Evolutionary conservation across 2,888 invertebrate species (phyloP).

Genomic region (Agrochola lota): DNA sequence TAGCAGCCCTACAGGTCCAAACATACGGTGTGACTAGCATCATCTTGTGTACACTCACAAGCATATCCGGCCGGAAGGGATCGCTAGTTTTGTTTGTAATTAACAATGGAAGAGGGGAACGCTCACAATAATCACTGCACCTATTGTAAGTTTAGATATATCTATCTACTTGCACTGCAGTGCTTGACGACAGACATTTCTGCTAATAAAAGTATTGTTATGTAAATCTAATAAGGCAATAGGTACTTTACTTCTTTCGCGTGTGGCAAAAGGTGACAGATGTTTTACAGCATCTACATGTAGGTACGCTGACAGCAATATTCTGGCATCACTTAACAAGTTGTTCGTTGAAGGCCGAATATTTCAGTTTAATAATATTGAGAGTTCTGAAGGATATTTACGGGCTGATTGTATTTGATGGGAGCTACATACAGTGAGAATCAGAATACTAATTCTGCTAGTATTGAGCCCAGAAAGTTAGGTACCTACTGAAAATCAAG

Average conservation of each 20-base stretch:
- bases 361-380: background rate
- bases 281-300: background rate
- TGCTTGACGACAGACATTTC: background rate
- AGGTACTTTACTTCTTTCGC: too few relatives aligned
- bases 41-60: conserved; percentile 31
- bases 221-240: background rate
- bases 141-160: conserved; percentile 15
- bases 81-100: conserved; percentile 65
- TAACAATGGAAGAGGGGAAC: conserved; percentile 62
- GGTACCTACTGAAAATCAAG: conserved; percentile 14
- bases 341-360: background rate
- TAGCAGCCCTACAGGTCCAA: conserved; percentile 44
- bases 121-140: conserved; percentile 34
- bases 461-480: background rate
- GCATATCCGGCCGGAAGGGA: conserved; percentile 63
- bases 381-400: background rate
- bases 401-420: background rate
- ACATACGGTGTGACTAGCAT: conserved; percentile 44
- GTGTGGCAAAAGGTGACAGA: background rate
- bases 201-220: background rate
- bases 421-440: background rate
- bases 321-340: background rate
- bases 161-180: background rate
- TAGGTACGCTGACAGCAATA: background rate
- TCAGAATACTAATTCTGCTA: background rate